A percentile compares a stretch with the other conserved stretches of the same genome.
Conservation (phyloP, 2,113 vertebrate species). For the Notiomystis cincta region DNA sequence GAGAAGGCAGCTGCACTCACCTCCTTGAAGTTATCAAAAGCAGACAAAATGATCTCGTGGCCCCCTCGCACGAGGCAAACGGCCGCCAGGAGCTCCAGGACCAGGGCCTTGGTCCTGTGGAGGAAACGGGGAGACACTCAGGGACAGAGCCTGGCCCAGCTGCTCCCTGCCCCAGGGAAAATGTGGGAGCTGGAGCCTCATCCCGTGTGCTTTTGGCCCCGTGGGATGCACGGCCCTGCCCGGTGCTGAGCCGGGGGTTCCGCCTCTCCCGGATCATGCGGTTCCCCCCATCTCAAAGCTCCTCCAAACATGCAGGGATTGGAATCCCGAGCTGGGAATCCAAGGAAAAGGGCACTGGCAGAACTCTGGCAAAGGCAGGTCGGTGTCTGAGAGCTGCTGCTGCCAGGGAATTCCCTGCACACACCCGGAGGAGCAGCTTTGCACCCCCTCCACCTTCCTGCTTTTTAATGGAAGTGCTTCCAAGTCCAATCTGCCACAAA, state of each 20-base stretch:
- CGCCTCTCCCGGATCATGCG: neutral
- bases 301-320: neutral
- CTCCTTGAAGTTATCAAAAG: slow-evolving; percentile 97
- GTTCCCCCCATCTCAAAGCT: neutral
- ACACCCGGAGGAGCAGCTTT: neutral
- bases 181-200: neutral
- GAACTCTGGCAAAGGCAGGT: neutral
- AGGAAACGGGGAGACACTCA: neutral
- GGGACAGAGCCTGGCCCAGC: neutral
- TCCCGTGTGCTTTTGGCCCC: neutral
- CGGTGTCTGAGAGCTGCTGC: neutral
- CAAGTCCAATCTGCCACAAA: neutral
- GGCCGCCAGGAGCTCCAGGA: slow-evolving; percentile 89
- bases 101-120: slow-evolving; percentile 92
- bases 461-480: neutral
- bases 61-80: slow-evolving; percentile 96
- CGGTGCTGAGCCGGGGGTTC: accelerated
- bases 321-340: neutral
- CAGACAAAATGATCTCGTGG: slow-evolving; percentile 94
- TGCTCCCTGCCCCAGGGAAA: neutral
- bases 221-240: neutral
- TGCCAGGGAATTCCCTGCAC: neutral
- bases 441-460: neutral
- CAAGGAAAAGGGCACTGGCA: neutral
- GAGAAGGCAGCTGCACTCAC: slow-evolving; percentile 60